Base-by-base conservation (phyloP, 1,140 invertebrate species). In the Solenopsis invicta region DNA sequence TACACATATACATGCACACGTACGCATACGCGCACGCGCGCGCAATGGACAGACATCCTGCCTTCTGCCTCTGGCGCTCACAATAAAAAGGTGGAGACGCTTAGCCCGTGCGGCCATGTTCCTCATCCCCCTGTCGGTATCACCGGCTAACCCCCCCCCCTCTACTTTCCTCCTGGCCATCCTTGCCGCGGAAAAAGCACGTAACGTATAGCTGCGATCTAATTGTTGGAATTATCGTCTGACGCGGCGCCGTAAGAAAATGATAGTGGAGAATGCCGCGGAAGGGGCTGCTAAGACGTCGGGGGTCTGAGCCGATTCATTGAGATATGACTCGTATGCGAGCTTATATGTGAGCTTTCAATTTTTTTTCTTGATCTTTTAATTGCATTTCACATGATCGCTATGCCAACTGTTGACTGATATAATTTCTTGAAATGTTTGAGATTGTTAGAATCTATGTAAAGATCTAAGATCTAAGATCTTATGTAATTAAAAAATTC, bases 11-110 rank as follows among this genome's bases (percentile, higher is more conserved):
- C 29, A 29, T 29, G 4, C 29, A n/a, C 9, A 24, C 12, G 29
- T 21, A 4, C 61, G 16, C 13, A 18, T 13, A 5, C 4, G 16
- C 52, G 48, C 67, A 13, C 29, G 37, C 37, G 50, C n/a, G 21
- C 71, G 45, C 64, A 59, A 85, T 61, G 85, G 81, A 90, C 86
- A 90, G 88, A 90, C 87, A 88, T 91, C 86, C 87, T 91, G 92
- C 88, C 90, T 93, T 94, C 92, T 93, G 90, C 90, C 93, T 91
- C 90, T 92, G 93, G 91, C 93, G 90, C 91, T 93, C 94, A 94
- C 94, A 95, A 95, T 95, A 95, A 95, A 95, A 95, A 95, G 94
- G 94, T 95, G 94, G 94, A 94, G 94, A 95, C 94, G 91, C 88
- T 86, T 91, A 91, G 91, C 87, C 93, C 87, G 90, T 88, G 91